Evolutionary conservation across 2,113 vertebrate species (phyloP).

Genomic region (Sorex fumeus): DNA sequence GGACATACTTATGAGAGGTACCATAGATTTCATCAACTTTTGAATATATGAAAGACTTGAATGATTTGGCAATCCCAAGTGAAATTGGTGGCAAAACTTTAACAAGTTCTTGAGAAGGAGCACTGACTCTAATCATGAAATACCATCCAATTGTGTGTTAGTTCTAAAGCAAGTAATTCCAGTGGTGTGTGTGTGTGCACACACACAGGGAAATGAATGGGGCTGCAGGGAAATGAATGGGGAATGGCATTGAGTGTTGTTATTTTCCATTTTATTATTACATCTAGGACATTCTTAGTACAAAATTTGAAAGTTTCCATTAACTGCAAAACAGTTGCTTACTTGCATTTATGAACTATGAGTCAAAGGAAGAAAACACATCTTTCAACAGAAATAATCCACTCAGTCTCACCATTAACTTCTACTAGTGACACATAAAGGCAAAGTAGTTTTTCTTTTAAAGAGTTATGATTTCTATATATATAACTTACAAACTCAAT

Average conservation of each 20-base stretch:
- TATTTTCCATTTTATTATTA: constrained; percentile 34
- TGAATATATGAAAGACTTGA: constrained; percentile 83
- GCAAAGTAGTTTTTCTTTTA: background rate
- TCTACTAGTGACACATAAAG: constrained; percentile 25
- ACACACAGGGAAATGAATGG: constrained; percentile 2
- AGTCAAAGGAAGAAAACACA: constrained; percentile 53
- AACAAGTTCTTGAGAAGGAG: constrained; percentile 80
- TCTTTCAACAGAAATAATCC: constrained; percentile 46
- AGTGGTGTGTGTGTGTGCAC: background rate
- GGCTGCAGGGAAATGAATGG: constrained; percentile 38
- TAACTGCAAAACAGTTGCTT: constrained; percentile 77
- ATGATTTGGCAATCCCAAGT: constrained; percentile 77
- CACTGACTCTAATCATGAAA: constrained; percentile 76
- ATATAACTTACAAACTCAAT: background rate
- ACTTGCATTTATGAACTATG: constrained; percentile 71
- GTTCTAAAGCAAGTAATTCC: constrained; percentile 82
- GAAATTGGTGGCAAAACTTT: constrained; percentile 73
- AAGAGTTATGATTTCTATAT: background rate
- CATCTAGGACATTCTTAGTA: constrained; percentile 54
- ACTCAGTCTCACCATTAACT: constrained; percentile 7
- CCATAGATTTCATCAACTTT: constrained; percentile 80
- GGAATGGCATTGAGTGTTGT: background rate
- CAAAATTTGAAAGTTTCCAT: constrained; percentile 77
- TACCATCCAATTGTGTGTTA: constrained; percentile 78
- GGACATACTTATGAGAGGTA: constrained; percentile 73